These are phyloP conservation scores for Ylistrum balloti DNA, from an alignment of 1,140 invertebrate species.

Conservation along the genomic window DNA sequence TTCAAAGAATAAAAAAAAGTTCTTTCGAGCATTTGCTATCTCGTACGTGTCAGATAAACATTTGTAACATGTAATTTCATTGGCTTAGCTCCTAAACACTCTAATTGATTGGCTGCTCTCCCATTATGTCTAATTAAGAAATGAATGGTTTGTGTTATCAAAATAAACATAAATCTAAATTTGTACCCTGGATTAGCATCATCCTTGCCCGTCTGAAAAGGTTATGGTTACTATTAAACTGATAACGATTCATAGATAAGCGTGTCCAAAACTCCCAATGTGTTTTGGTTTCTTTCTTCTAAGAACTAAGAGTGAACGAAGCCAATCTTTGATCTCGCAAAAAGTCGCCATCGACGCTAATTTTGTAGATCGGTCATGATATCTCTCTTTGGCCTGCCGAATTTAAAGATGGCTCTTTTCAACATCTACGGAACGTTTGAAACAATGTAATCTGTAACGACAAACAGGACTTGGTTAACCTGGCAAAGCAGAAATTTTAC, in stretches of 20 bases:
- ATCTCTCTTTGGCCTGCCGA: background rate
- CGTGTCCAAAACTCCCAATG: background rate
- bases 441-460: background rate
- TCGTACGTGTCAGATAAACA: conserved; percentile 7
- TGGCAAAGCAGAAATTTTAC: background rate
- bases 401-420: conserved; percentile 26
- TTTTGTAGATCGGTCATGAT: background rate
- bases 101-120: background rate
- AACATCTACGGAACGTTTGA: conserved; percentile 4
- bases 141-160: conserved; percentile 12
- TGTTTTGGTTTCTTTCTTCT: background rate
- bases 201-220: background rate
- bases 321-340: background rate
- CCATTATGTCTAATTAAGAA: background rate
- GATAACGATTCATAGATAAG: conserved; percentile 6
- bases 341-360: background rate
- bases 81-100: background rate
- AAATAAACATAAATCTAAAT: background rate
- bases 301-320: background rate
- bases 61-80: conserved; percentile 29
- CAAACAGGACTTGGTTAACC: background rate
- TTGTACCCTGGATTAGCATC: background rate
- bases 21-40: conserved; percentile 8
- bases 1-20: background rate
- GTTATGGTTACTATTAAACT: background rate